phyloP scores from a whole-genome alignment of 2,888 invertebrate genomes.

The Beris chalybata region DNA sequence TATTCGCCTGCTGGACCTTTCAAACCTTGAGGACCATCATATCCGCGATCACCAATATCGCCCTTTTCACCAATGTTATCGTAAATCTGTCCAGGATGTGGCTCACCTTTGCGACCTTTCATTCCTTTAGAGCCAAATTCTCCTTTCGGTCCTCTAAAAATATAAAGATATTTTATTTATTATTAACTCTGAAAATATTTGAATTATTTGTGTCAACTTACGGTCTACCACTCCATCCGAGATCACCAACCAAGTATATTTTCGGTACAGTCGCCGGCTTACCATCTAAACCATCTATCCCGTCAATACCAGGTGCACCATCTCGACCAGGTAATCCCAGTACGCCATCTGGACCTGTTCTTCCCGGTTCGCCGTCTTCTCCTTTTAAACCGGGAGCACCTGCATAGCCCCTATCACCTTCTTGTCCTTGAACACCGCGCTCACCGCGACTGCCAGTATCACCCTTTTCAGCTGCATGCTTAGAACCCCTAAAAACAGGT shows the following conservation, averaged over 20 bases:
- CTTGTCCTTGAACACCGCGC: conserved; percentile 47
- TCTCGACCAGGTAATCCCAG: conserved; percentile 50
- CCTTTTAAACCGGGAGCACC: conserved; percentile 51
- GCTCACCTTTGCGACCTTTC: conserved; percentile 64
- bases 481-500: conserved; percentile 32
- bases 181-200: neutral
- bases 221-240: conserved; percentile 48
- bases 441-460: conserved; percentile 48
- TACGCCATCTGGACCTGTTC: conserved; percentile 52
- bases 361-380: conserved; percentile 51
- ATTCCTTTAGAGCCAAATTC: conserved; percentile 50
- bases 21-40: conserved; percentile 63
- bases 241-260: conserved; percentile 48
- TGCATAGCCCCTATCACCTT: conserved; percentile 46
- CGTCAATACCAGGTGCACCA: conserved; percentile 58
- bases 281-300: conserved; percentile 61
- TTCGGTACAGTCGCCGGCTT: conserved; percentile 50
- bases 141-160: conserved; percentile 56
- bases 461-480: conserved; percentile 50
- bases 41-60: conserved; percentile 55
- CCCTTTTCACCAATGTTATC: conserved; percentile 58
- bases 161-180: neutral
- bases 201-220: conserved; percentile 42
- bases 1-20: conserved; percentile 60
- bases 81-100: conserved; percentile 58